phyloP scores from a whole-genome alignment of 2,888 invertebrate species.

The Diarsia brunnea region DNA sequence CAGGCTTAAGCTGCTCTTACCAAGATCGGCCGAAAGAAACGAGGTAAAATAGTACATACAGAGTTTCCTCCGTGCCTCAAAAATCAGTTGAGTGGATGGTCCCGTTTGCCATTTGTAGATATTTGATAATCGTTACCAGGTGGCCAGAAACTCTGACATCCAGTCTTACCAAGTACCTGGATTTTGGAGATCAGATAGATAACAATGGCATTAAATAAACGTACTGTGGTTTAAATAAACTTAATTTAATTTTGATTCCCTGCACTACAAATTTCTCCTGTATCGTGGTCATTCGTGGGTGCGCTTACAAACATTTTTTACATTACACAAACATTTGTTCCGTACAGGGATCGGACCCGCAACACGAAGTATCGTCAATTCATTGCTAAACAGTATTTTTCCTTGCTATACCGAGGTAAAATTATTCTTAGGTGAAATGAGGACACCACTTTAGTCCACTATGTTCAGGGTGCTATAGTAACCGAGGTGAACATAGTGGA shows the following conservation, averaged over 20 bases:
- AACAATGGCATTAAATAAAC: background rate
- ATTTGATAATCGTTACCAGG: background rate
- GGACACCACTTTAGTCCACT: too few relatives aligned
- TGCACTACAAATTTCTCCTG: background rate
- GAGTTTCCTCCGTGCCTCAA: background rate
- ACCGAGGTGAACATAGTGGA: too few relatives aligned
- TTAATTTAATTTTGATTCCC: background rate
- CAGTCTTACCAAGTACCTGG: background rate
- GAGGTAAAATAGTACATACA: background rate
- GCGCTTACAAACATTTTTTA: background rate
- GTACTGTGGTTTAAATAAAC: background rate
- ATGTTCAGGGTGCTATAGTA: too few relatives aligned
- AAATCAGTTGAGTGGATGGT: background rate
- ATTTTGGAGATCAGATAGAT: background rate
- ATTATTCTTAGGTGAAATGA: too few relatives aligned
- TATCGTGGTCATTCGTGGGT: background rate
- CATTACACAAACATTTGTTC: background rate
- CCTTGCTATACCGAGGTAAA: background rate
- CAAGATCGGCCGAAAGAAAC: background rate
- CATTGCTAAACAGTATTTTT: background rate
- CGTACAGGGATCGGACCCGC: background rate
- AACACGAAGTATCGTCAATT: background rate
- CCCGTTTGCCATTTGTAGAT: background rate
- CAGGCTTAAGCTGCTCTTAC: background rate
- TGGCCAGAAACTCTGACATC: background rate